These are phyloP conservation scores for Dryomyza anilis DNA, from an alignment of 2,888 invertebrate genomes.

Conservation along the genomic window DNA sequence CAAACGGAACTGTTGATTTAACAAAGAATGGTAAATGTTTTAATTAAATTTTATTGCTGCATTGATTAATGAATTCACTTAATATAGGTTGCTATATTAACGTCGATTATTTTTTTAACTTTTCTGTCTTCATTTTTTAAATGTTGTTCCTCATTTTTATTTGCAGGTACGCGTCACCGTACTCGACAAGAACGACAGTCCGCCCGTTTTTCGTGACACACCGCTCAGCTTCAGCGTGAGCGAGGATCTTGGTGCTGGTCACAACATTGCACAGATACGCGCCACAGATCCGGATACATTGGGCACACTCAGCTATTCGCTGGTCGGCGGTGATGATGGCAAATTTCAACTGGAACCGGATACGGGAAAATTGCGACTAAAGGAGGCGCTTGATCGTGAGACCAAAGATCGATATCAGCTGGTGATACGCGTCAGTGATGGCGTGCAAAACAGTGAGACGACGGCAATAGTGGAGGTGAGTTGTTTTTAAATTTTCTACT, in stretches of 20 bases:
- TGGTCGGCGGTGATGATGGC: conserved; percentile 69
- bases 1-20: too few species aligned
- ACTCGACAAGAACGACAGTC: conserved; percentile 91
- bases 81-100: too few species aligned
- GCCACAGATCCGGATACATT: conserved; percentile 87
- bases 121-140: neutral
- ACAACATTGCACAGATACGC: conserved; percentile 75
- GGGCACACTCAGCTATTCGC: conserved; percentile 76
- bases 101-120: too few species aligned
- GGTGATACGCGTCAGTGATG: conserved; percentile 84
- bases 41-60: too few species aligned
- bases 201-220: conserved; percentile 83
- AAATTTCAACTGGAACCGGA: conserved; percentile 75
- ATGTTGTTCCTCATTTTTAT: neutral
- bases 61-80: too few species aligned
- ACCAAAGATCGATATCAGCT: conserved; percentile 78
- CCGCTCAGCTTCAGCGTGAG: conserved; percentile 78
- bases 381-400: conserved; percentile 84
- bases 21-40: too few species aligned
- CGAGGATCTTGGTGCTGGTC: conserved; percentile 84
- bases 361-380: conserved; percentile 75
- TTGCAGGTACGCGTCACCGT: conserved; percentile 82
- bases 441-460: conserved; percentile 82
- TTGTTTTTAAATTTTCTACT: too few species aligned
- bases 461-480: conserved; percentile 79